Conservation (phyloP, 2,113 vertebrate genomes). For the Rhinichthys klamathensis region DNA sequence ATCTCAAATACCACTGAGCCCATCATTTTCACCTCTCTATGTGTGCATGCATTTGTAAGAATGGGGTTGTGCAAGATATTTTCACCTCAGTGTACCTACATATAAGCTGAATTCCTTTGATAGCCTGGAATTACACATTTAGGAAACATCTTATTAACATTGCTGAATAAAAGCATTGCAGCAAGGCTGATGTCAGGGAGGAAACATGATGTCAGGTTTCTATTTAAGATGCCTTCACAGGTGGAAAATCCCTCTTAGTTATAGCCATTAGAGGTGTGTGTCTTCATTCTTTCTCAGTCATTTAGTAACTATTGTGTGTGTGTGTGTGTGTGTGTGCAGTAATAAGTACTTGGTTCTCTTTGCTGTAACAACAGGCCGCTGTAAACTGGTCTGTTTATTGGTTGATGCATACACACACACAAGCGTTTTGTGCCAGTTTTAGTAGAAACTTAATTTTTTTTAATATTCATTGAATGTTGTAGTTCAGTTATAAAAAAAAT, state of each 20-base stretch:
- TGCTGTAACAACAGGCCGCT: constrained; percentile 45
- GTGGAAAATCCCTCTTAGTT: background rate
- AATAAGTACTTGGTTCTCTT: constrained; percentile 49
- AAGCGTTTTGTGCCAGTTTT: background rate
- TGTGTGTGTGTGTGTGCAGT: constrained; percentile 19
- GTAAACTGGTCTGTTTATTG: constrained; percentile 35
- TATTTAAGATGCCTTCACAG: background rate
- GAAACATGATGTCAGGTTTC: background rate
- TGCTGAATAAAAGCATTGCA: background rate
- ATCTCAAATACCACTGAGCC: background rate
- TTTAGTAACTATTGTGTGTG: background rate
- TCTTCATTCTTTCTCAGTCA: background rate
- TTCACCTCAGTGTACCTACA: background rate
- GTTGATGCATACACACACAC: background rate
- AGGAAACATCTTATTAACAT: constrained; percentile 22
- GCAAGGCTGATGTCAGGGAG: background rate
- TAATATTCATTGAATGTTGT: background rate
- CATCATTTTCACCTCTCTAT: background rate
- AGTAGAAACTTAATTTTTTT: background rate
- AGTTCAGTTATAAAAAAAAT: background rate
- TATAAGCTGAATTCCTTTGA: background rate
- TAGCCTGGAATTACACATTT: background rate
- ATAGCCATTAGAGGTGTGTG: constrained; percentile 15
- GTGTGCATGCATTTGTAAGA: background rate
- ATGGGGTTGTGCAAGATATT: background rate